Conservation (phyloP, 1,140 invertebrate species). For the Drosophila parvula region DNA sequence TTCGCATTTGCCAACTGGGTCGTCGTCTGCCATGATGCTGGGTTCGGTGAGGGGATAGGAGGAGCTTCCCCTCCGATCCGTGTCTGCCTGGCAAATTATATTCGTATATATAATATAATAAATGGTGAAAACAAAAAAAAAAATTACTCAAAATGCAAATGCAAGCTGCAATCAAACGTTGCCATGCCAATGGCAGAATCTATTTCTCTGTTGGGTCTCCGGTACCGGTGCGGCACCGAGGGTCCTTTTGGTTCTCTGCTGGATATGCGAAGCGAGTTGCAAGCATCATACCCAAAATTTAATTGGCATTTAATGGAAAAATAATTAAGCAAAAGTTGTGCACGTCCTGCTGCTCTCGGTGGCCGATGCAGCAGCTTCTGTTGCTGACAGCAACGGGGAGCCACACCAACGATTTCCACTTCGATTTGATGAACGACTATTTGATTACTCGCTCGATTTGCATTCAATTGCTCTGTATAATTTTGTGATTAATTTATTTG, state of each 20-base stretch:
- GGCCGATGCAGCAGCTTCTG: slow-evolving; percentile 20
- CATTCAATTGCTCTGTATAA: not conserved
- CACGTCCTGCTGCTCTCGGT: slow-evolving; percentile 3
- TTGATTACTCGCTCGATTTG: slow-evolving; percentile 12
- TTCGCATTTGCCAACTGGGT: slow-evolving; percentile 54
- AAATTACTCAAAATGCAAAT: slow-evolving; percentile 30
- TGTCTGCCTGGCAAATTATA: slow-evolving; percentile 44
- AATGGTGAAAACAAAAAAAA: slow-evolving; percentile 30
- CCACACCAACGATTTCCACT: slow-evolving; percentile 1
- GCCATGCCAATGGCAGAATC: slow-evolving; percentile 27
- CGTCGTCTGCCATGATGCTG: slow-evolving; percentile 12
- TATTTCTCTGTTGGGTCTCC: not conserved
- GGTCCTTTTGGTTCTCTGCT: not conserved
- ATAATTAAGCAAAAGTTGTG: slow-evolving; percentile 62
- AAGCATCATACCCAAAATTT: slow-evolving; percentile 56
- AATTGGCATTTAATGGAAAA: slow-evolving; percentile 71
- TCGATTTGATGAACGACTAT: slow-evolving; percentile 18
- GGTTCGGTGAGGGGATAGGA: not conserved
- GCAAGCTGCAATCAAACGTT: slow-evolving; percentile 57
- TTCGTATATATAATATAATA: slow-evolving; percentile 16
- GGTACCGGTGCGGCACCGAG: not conserved
- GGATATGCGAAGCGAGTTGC: slow-evolving; percentile 27
- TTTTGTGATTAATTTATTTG: not conserved
- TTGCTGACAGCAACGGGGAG: slow-evolving; percentile 33
- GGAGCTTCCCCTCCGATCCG: too few relatives aligned